phyloP scores from a whole-genome alignment of 2,888 invertebrate species.

The Drosophila glabriapex region DNA sequence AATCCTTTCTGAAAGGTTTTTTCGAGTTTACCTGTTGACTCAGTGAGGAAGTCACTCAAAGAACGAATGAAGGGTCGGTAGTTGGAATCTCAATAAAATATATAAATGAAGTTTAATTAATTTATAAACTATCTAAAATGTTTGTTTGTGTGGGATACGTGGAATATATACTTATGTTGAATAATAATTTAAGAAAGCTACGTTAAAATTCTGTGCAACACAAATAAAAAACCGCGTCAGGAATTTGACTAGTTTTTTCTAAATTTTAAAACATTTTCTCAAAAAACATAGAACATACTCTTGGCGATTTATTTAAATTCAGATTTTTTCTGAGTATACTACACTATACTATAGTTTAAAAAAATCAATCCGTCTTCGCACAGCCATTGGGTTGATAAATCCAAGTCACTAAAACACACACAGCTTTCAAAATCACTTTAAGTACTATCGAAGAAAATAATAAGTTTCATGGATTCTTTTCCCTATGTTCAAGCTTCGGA shows the following conservation, averaged over 20 bases:
- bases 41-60: too few species aligned
- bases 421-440: neutral
- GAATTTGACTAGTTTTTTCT: neutral
- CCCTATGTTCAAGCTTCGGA: neutral
- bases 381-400: neutral
- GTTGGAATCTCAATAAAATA: neutral
- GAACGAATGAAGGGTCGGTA: too few species aligned
- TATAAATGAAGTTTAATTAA: neutral
- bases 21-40: too few species aligned
- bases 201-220: neutral
- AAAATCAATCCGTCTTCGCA: too few species aligned
- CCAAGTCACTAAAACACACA: fast-evolving
- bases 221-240: too few species aligned
- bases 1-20: too few species aligned
- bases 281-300: neutral
- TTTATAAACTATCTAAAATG: neutral
- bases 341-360: too few species aligned
- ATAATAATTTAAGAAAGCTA: neutral
- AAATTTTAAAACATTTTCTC: neutral
- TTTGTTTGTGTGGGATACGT: neutral
- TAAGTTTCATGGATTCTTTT: neutral
- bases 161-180: neutral
- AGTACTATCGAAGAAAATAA: neutral
- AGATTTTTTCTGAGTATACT: neutral
- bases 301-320: neutral